These are phyloP conservation scores for Thalpophila matura DNA, from an alignment of 2,888 invertebrate species.

Conservation along the genomic window DNA sequence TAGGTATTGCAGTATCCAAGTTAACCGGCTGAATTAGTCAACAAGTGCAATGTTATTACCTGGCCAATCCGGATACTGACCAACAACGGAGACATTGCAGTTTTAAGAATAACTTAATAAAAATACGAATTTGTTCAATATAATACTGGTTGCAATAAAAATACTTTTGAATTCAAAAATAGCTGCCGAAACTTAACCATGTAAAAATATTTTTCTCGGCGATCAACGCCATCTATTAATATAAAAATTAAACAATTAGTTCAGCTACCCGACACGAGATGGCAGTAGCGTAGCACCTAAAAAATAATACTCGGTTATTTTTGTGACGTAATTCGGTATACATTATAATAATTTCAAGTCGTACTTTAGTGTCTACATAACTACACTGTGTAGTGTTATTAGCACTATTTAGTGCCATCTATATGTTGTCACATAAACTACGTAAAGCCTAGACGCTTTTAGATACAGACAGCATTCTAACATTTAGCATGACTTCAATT, in stretches of 20 bases:
- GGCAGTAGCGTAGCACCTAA: conserved; percentile 30
- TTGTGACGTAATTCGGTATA: conserved; percentile 61
- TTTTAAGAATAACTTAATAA: conserved; percentile 48
- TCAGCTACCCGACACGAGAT: conserved; percentile 41
- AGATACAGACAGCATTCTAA: conserved; percentile 26
- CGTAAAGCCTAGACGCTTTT: conserved; percentile 53
- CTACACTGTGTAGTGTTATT: conserved; percentile 53
- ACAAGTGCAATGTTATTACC: conserved; percentile 51
- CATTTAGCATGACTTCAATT: conserved; percentile 20
- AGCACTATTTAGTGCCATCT: conserved; percentile 55
- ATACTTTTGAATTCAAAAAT: conserved; percentile 49
- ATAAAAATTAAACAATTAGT: conserved; percentile 51
- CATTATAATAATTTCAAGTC: conserved; percentile 36
- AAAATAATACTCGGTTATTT: conserved; percentile 43
- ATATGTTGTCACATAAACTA: conserved; percentile 48
- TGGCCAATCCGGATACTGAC: conserved; percentile 31
- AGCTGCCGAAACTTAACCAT: conserved; percentile 58
- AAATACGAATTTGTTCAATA: conserved; percentile 58
- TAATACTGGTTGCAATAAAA: conserved; percentile 60
- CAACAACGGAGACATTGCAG: conserved; percentile 46
- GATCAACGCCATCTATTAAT: conserved; percentile 55
- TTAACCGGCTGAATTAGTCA: conserved; percentile 45
- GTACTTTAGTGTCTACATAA: conserved; percentile 46
- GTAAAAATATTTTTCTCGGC: conserved; percentile 55
- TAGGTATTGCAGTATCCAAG: conserved; percentile 16